Percentiles rank a stretch among this genome's conserved stretches.
phyloP scores from a whole-genome alignment of 1,140 invertebrate genomes.

The Drosophila athabasca region DNA sequence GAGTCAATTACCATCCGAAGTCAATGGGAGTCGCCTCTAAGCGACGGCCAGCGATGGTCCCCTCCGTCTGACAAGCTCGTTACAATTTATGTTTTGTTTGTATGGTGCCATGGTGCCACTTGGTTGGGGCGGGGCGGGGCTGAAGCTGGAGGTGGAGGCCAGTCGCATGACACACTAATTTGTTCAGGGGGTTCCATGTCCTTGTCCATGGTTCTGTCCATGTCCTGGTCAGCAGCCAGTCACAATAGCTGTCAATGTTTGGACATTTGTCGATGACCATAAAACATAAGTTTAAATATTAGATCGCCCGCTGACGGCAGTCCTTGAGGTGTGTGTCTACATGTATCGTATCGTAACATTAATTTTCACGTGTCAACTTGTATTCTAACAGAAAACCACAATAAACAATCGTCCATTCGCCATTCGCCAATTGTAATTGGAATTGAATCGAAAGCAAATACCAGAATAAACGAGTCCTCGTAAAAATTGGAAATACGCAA shows the following conservation, averaged over 20 bases:
- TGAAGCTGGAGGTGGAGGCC: slow-evolving; percentile 6
- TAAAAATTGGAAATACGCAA: slow-evolving; percentile 15
- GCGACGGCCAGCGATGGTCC: slow-evolving; percentile 1
- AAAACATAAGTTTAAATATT: slow-evolving; percentile 52
- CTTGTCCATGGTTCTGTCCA: background rate
- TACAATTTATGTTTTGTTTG: slow-evolving; percentile 61
- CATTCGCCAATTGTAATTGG: slow-evolving; percentile 20
- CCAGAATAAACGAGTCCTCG: background rate
- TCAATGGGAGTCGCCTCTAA: slow-evolving; percentile 7
- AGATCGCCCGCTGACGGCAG: slow-evolving; percentile 19
- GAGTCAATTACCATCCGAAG: slow-evolving; percentile 53
- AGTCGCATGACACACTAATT: slow-evolving; percentile 43
- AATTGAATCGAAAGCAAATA: slow-evolving; percentile 38
- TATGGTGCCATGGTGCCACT: slow-evolving; percentile 4
- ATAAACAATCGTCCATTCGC: background rate
- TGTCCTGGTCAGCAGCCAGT: slow-evolving; percentile 13
- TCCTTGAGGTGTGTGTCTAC: background rate
- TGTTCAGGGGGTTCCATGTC: slow-evolving; percentile 21
- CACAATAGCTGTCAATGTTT: slow-evolving; percentile 51
- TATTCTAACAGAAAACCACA: no score
- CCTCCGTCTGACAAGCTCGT: slow-evolving; percentile 51
- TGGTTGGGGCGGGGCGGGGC: background rate
- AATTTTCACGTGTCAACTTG: background rate
- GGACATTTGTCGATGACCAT: slow-evolving; percentile 43
- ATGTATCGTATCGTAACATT: no score